These are phyloP conservation scores for Cataglyphis albicans DNA, from an alignment of 2,888 invertebrate genomes.

Conservation along the genomic window DNA sequence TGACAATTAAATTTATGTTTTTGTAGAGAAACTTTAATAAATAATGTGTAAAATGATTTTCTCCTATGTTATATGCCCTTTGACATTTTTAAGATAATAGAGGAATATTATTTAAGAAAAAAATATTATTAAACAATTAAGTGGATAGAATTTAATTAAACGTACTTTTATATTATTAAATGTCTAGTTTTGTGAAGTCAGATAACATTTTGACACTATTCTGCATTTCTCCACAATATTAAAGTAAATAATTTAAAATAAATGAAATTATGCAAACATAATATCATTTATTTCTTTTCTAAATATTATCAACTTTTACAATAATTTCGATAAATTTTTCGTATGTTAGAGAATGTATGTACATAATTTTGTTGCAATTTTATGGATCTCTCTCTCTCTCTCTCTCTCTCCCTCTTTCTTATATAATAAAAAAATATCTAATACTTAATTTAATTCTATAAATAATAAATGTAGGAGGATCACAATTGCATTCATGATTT, in stretches of 20 bases:
- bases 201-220: conserved; percentile 1
- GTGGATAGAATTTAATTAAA: neutral
- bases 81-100: neutral
- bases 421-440: conserved; percentile 14
- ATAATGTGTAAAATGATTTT: neutral
- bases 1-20: neutral
- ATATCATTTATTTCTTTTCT: neutral
- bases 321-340: neutral
- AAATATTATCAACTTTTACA: neutral
- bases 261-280: neutral
- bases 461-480: conserved; percentile 58
- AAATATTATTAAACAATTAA: neutral
- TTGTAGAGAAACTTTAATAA: neutral
- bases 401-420: neutral
- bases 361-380: neutral
- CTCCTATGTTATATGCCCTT: neutral
- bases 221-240: neutral
- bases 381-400: neutral
- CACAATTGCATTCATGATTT: conserved; percentile 24
- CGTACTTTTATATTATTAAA: neutral
- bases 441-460: conserved; percentile 41
- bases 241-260: neutral
- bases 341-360: neutral
- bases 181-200: neutral
- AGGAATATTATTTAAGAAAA: neutral